Conservation (phyloP, 2,113 vertebrate genomes). For the Rafetus swinhoei region DNA sequence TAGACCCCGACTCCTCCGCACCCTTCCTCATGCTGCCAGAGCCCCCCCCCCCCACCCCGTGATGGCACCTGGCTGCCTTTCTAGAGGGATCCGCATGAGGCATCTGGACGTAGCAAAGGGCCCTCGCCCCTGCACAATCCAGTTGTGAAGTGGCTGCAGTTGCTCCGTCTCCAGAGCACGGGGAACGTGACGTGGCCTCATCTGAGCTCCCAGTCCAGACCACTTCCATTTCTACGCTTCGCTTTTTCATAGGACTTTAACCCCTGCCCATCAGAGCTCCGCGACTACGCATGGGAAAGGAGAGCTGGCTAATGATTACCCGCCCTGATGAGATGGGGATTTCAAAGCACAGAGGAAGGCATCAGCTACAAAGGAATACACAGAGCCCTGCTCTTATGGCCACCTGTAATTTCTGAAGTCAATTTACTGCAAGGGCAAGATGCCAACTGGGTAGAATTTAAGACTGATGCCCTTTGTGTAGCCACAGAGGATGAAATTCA, state of each 20-base stretch:
- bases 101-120: not conserved
- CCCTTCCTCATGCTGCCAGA: not conserved
- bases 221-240: not conserved
- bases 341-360: not conserved
- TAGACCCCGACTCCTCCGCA: not conserved
- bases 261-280: not conserved
- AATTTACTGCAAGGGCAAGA: not conserved
- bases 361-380: not conserved
- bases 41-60: not conserved
- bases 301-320: not conserved
- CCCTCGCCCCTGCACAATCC: not conserved
- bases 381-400: not conserved
- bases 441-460: not conserved
- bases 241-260: not conserved
- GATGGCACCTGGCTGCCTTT: not conserved
- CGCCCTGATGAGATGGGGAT: not conserved
- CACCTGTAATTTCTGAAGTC: not conserved
- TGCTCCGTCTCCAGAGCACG: not conserved
- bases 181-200: not conserved
- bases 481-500: not conserved
- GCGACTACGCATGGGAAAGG: not conserved
- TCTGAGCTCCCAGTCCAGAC: not conserved
- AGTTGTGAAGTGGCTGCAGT: not conserved
- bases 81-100: not conserved
- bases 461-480: not conserved